phyloP scores from a whole-genome alignment of 2,888 invertebrate species.

The Eupithecia tripunctaria region DNA sequence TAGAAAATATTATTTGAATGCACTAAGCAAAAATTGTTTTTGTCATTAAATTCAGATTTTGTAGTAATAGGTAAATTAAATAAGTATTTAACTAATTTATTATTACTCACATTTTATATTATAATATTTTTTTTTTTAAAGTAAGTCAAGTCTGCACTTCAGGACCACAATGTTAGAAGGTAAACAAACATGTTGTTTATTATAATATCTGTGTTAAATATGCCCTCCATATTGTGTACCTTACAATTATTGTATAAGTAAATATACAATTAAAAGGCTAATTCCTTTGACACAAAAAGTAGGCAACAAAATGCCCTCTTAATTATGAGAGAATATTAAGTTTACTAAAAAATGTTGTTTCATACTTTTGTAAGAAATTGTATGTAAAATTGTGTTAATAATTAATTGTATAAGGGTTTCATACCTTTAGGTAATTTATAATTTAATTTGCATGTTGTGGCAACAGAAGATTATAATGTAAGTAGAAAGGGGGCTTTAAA shows the following conservation, averaged over 20 bases:
- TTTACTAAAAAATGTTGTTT: constrained; percentile 24
- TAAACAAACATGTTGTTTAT: neutral
- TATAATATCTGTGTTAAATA: neutral
- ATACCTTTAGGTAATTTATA: constrained; percentile 21
- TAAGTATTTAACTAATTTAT: neutral
- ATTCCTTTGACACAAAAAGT: neutral
- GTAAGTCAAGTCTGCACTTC: neutral
- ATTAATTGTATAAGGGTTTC: constrained; percentile 3
- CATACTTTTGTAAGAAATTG: constrained; percentile 35
- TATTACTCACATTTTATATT: neutral
- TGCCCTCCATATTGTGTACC: neutral
- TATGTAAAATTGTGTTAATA: neutral
- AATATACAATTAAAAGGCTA: neutral
- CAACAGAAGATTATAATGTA: neutral
- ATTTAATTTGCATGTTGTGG: constrained; percentile 6
- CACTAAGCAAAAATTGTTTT: neutral
- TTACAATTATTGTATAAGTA: neutral
- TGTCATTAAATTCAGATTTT: neutral
- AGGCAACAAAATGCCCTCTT: constrained; percentile 3
- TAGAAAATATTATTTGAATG: neutral
- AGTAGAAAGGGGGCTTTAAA: neutral
- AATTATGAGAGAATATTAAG: neutral
- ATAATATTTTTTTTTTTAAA: neutral
- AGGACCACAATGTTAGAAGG: neutral
- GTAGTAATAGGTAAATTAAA: neutral